Base-by-base conservation (phyloP, 1,140 invertebrate species). In the Calliopsis andreniformis region DNA sequence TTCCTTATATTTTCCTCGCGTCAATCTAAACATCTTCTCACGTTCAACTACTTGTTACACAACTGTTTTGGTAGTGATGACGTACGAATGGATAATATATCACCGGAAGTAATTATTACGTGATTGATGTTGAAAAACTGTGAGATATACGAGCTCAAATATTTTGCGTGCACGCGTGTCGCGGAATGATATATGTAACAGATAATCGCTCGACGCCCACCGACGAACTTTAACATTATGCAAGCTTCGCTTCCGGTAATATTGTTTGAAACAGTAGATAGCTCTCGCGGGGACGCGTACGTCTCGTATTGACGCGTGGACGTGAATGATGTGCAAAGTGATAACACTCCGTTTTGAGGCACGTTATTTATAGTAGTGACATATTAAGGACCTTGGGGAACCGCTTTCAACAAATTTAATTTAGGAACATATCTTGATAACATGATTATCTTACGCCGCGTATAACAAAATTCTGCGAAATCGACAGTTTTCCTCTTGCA, bases 101-200 rank as follows among this genome's bases (percentile, higher is more conserved):
- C 25, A 0, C 71, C 62, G 73, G 66, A 76, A 69, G 32, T 69
- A 61, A 61, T 76, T 68, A 69, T 61, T 59, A 59, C n/a, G 30
- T 51, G 55, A 58, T 58, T 28, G 32, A 62, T 28, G 62, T 42
- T 16, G 64, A 39, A 23, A 51, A 45, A 56, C 58, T 32, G 18
- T 78, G 18, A 18, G 20, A 45, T 82, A 58, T 51, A 82, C 28
- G 45, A 78, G 53, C 47, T 55, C 32, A 64, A 82, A 70, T 47
- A 77, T 42, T 82, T 82, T 64, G 76, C 69, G 64, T 69, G 69
- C 47, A 63, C 59, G 30, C 53, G 12, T 61, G 18, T 39, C 59
- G 47, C 49, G 25, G 25, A 62, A 69, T 58, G 23, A 62, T 62
- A 45, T 49, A n/a, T 16, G 35, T 39, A 47, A 55, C 18, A 25